Evolutionary conservation across 2,113 vertebrate genomes (phyloP).

Genomic region (Antennarius striatus): DNA sequence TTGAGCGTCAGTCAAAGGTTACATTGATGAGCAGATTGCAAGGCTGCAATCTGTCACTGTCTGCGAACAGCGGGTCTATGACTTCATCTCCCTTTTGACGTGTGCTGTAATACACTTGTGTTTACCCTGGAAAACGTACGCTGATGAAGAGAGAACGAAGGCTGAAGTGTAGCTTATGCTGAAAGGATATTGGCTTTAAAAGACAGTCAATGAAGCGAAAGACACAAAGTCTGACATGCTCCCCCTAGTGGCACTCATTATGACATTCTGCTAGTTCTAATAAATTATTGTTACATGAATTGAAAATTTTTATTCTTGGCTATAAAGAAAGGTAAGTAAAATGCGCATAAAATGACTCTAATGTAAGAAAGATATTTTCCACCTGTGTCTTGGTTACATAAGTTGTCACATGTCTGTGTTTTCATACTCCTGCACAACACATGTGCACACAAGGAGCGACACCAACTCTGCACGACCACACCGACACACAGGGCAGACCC

Average conservation of each 20-base stretch:
- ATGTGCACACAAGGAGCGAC: constrained; percentile 51
- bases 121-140: constrained; percentile 55
- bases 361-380: background rate
- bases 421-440: constrained; percentile 27
- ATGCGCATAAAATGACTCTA: background rate
- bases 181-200: constrained; percentile 44
- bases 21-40: constrained; percentile 55
- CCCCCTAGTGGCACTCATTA: constrained; percentile 59
- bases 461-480: constrained; percentile 69
- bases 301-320: background rate
- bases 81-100: constrained; percentile 62
- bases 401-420: background rate
- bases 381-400: constrained; percentile 7
- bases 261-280: constrained; percentile 15
- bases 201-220: constrained; percentile 24
- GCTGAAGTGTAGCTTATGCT: constrained; percentile 37
- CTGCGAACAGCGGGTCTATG: constrained; percentile 44
- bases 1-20: constrained; percentile 56
- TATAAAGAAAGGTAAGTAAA: background rate
- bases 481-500: constrained; percentile 52
- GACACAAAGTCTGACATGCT: constrained; percentile 25
- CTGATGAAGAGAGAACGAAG: constrained; percentile 31
- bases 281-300: background rate
- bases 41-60: constrained; percentile 59
- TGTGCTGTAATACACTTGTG: constrained; percentile 48